These are phyloP conservation scores for Dyspetes luteomarginatus DNA, from an alignment of 2,888 invertebrate species.

Conservation along the genomic window DNA sequence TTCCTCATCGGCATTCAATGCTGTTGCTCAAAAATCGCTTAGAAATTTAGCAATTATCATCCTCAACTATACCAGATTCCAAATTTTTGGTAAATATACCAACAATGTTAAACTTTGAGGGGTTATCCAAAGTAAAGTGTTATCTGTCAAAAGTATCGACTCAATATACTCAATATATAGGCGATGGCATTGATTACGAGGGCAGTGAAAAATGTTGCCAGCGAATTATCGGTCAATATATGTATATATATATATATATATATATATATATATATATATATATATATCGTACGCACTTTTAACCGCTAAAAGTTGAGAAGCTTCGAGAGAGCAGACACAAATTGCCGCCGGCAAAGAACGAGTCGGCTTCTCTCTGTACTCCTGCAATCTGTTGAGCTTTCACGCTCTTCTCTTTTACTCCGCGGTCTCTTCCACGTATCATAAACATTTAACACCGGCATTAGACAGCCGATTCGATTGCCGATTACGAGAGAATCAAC, in stretches of 20 bases:
- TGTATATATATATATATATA: no score
- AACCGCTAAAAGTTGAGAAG: slow-evolving; percentile 44
- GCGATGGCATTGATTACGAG: background rate
- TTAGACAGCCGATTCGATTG: slow-evolving; percentile 71
- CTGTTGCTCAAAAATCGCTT: no score
- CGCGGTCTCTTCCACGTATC: slow-evolving; percentile 66
- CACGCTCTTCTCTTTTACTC: slow-evolving; percentile 53
- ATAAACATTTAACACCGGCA: slow-evolving; percentile 75
- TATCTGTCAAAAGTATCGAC: background rate
- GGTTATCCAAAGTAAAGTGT: background rate
- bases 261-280: no score
- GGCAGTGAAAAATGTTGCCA: slow-evolving; percentile 18
- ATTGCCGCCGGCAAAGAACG: slow-evolving; percentile 54
- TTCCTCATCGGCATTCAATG: background rate
- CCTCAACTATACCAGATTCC: no score
- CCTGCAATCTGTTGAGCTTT: slow-evolving; percentile 15
- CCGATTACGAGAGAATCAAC: slow-evolving; percentile 67
- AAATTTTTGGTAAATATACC: background rate
- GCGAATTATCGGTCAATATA: slow-evolving; percentile 22
- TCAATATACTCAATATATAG: no score
- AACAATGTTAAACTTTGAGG: no score
- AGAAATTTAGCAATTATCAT: no score
- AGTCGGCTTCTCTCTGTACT: slow-evolving; percentile 53
- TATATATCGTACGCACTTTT: slow-evolving; percentile 46
- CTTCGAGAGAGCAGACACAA: slow-evolving; percentile 17